Evolutionary conservation across 1,140 invertebrate species (phyloP), one percentile per base, ranked within the genome.

Genomic region (Ectropis grisescens): DNA sequence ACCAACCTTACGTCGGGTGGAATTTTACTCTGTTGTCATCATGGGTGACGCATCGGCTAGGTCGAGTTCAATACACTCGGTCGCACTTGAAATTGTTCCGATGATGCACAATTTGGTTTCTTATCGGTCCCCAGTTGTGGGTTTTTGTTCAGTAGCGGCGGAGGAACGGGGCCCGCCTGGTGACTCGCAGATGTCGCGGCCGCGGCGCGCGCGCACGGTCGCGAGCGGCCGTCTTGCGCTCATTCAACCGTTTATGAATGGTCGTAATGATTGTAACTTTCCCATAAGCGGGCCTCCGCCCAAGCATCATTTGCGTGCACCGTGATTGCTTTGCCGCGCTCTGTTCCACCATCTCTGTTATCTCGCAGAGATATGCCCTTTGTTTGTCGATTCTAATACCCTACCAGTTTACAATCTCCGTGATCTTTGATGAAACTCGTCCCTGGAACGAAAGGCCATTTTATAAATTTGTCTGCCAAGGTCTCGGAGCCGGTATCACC

Each of bases 201-300:
- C 51, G 49, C 51, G 49, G 33, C 43, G 58, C 51, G 48, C 47
- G 53, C 49, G 51, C 50, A 44, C 38, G 47, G 47, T 44, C 50
- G 47, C 38, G 24, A 26, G 24, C 29, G 27, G 33, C 40, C 54
- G 53, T 53, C 50, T 59, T 52, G 61, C 39, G 57, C 55, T 59
- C 61, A 69, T 71, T 76, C 68, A 71, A 65, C 47, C 61, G 65
- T 58, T 66, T 52, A 69, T 74, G 67, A 76, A 76, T 76, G 71
- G 55, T 61, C 47, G 57, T 61, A 59, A 58, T 58, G 47, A 55
- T 62, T 54, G 64, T 56, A 60, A 64, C 62, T 70, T 71, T 71
- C 67, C 57, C 62, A 75, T 62, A 58, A 58, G 39, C 44, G 55
- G 52, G 41, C 53, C 47, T 56, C 54, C 47, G 40, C 41, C 41